These are phyloP conservation scores for Apamea epomidion DNA, from an alignment of 2,888 invertebrate species.

Conservation along the genomic window DNA sequence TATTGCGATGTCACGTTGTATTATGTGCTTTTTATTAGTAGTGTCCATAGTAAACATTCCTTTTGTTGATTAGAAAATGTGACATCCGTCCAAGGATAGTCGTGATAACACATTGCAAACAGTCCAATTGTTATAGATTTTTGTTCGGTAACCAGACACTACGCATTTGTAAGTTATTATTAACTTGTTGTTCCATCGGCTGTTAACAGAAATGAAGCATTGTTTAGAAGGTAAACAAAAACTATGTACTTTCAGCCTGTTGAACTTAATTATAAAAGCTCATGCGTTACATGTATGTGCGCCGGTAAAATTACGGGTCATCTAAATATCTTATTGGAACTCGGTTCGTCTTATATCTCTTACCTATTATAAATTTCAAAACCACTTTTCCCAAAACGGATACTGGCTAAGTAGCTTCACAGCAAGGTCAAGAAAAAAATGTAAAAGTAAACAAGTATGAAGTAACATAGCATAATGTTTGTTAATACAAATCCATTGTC, in stretches of 20 bases:
- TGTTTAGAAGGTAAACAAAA: conserved; percentile 20
- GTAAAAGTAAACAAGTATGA: conserved; percentile 48
- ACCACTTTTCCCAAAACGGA: conserved; percentile 19
- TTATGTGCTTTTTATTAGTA: conserved; percentile 46
- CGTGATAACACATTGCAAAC: conserved; percentile 69
- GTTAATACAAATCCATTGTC: neutral
- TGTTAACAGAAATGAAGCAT: conserved; percentile 55
- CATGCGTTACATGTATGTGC: conserved; percentile 2
- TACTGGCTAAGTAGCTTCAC: neutral
- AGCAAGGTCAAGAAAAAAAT: conserved; percentile 53
- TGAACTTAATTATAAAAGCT: conserved; percentile 15
- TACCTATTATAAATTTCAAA: neutral
- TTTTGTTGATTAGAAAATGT: conserved; percentile 52
- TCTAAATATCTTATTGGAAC: conserved; percentile 8
- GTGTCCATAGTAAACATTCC: conserved; percentile 52
- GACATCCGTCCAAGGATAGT: conserved; percentile 62
- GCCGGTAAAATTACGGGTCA: conserved; percentile 34
- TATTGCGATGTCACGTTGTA: conserved; percentile 59
- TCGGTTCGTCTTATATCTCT: neutral
- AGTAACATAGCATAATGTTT: conserved; percentile 11
- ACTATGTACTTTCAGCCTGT: conserved; percentile 21
- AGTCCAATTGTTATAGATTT: conserved; percentile 72
- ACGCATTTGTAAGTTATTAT: conserved; percentile 84
- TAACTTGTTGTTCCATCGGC: conserved; percentile 78
- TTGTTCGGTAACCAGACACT: conserved; percentile 84